Evolutionary conservation across 2,888 invertebrate species (phyloP).

Genomic region (Timema cristinae): DNA sequence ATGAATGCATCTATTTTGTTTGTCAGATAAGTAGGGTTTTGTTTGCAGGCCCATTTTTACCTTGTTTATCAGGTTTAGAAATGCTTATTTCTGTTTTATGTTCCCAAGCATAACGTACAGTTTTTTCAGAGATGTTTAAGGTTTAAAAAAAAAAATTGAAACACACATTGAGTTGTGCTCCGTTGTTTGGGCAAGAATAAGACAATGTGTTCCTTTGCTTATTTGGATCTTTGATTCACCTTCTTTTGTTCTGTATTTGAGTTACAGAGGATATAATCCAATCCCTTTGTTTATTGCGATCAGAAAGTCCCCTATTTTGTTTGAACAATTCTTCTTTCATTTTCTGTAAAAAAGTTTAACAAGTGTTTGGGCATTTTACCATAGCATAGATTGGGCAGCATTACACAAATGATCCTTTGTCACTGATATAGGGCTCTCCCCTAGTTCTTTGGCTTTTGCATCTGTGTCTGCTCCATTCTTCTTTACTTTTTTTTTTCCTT

Average conservation of each 20-base stretch:
- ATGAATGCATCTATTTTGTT: not conserved
- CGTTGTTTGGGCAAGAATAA: not conserved
- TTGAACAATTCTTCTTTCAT: not conserved
- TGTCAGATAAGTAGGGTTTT: not conserved
- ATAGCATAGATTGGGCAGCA: not conserved
- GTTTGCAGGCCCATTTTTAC: not conserved
- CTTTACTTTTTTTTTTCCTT: not conserved
- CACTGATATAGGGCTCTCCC: not conserved
- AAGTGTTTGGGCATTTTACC: not conserved
- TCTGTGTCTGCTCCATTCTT: not conserved
- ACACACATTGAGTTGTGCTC: too few species aligned
- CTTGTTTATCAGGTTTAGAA: conserved; percentile 3
- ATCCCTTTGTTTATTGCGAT: not conserved
- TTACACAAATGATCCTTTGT: not conserved
- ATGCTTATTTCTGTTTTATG: not conserved
- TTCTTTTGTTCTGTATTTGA: not conserved
- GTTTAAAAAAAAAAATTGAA: not conserved
- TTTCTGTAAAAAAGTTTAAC: not conserved
- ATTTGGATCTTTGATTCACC: not conserved
- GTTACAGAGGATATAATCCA: not conserved
- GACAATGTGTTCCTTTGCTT: not conserved
- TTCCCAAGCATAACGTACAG: not conserved
- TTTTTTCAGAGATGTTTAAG: not conserved
- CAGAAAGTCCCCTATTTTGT: not conserved
- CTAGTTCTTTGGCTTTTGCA: not conserved